Percentiles rank a stretch among this genome's conserved stretches.
Evolutionary conservation across 2,888 invertebrate species (phyloP).

Genomic region (Autographa gamma): DNA sequence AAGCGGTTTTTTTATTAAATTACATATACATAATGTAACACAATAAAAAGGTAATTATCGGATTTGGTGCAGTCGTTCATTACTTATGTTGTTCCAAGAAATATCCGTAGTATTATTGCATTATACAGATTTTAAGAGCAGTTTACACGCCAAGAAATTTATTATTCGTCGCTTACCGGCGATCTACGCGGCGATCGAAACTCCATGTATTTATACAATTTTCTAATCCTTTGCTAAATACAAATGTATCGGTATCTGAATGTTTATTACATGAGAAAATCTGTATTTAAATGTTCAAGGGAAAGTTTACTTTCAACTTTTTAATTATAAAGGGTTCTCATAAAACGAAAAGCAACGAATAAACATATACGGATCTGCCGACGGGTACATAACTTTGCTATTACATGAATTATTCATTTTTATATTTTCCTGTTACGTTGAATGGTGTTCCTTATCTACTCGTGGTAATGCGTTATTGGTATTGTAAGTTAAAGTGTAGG

Average conservation of each 20-base stretch:
- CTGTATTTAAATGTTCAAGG: constrained; percentile 2
- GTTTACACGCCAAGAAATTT: no score
- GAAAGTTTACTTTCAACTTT: constrained; percentile 32
- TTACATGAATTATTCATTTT: constrained; percentile 51
- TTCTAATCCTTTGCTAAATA: neutral
- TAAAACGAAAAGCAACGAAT: constrained; percentile 31
- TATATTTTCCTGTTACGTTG: constrained; percentile 35
- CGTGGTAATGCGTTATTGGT: neutral
- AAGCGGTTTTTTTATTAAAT: no score
- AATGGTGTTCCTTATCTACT: constrained; percentile 8
- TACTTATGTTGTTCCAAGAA: no score
- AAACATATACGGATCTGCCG: constrained; percentile 24
- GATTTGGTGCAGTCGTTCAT: no score
- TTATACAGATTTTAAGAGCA: no score
- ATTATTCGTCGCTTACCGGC: no score
- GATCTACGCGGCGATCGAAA: no score
- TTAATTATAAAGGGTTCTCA: constrained; percentile 48
- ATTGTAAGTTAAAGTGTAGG: neutral
- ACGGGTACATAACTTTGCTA: constrained; percentile 39
- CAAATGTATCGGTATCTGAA: neutral
- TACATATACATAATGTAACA: no score
- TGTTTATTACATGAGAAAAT: neutral
- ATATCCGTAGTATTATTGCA: no score
- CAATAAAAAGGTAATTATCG: no score
- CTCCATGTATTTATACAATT: neutral